phyloP scores from a whole-genome alignment of 2,113 vertebrate species.

The Trachemys scripta region DNA sequence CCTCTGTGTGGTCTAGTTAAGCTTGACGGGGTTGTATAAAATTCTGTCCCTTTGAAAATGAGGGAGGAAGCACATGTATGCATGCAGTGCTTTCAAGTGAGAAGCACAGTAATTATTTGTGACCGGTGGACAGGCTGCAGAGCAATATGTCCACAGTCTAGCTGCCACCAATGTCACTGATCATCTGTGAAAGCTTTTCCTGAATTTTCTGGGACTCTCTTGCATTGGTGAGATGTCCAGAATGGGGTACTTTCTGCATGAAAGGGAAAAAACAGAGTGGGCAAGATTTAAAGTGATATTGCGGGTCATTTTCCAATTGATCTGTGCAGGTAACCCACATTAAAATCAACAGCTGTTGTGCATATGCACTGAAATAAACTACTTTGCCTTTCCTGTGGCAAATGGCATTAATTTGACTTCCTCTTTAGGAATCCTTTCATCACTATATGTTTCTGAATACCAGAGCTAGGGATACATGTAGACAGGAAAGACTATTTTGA shows the following conservation, averaged over 20 bases:
- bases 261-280: not conserved
- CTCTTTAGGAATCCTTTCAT: not conserved
- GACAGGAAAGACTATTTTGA: not conserved
- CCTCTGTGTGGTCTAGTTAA: constrained; percentile 64
- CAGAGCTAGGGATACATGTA: not conserved
- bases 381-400: not conserved
- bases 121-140: not conserved
- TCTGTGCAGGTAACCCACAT: not conserved
- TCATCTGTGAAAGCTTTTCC: not conserved
- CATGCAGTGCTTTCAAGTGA: not conserved
- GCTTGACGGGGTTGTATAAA: constrained; percentile 21
- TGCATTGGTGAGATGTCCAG: not conserved
- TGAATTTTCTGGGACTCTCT: not conserved
- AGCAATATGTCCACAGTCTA: not conserved
- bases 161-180: not conserved
- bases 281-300: not conserved
- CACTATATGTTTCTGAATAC: not conserved
- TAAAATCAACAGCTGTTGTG: not conserved
- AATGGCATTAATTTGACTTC: not conserved
- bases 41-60: constrained; percentile 26
- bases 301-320: not conserved
- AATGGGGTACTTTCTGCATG: not conserved
- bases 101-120: not conserved
- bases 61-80: accelerated
- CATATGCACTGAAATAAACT: not conserved